Base-by-base conservation (phyloP, 1,140 invertebrate genomes). In the Condylostylus longicornis region DNA sequence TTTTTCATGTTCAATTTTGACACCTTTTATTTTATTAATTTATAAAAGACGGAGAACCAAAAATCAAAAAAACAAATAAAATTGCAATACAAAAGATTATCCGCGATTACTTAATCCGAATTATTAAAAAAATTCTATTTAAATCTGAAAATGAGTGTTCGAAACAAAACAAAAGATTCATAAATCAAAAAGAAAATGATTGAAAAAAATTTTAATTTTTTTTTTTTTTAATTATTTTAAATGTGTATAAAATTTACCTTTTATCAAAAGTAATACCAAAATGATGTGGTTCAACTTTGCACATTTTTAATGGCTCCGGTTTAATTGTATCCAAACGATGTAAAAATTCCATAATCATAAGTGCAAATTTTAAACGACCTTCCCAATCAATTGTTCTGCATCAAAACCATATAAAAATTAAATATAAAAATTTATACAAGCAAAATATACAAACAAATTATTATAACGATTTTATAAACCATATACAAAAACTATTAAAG, bases 301-400 rank as follows among this genome's bases (percentile, higher is more conserved):
- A 58, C 48, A 58, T 58, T 18, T 51, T 50, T 8, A 58, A 14
- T 1, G 55, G 55, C 29, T 58, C 55, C 14, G 55, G 55, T 35
- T 55, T 58, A 45, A 58, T 52, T 38, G 52, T 50, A 20, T 58
- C 55, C 41, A 58, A 32, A 2, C 53, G 43, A 32, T 54, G 49
- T 7, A 58, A 45, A 33, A 49, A 58, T 18, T 58, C 53, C 47
- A 58, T 54, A 8, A 57, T 57, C 15, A 45, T 51, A 5, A 57
- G 42, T 1, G 51, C 48, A 13, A 54, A 52, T 42, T 57, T 57
- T 1, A 57, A 35, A 4, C 54, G 51, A 33, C 49, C 50, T 40
- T 53, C 43, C 20, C 54, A 52, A 46, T 52, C 54, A 2, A 50
- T 50, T 9, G 50, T 47, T 4, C 54, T 54, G 13, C 6, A 33